Conservation (phyloP, 2,888 invertebrate genomes). For the Diploptera punctata region DNA sequence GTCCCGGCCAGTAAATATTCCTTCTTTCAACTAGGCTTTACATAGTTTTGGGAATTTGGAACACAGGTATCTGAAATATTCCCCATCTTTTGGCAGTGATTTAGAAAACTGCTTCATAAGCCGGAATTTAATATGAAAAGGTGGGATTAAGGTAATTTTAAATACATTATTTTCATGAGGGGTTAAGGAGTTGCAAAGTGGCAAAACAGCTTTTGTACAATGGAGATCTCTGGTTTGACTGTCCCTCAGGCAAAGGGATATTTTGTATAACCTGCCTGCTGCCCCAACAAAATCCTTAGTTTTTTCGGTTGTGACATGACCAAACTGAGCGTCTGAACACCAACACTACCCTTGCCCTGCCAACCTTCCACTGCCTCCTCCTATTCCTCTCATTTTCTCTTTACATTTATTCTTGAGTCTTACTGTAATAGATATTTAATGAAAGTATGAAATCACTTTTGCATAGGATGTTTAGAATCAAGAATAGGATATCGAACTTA, state of each 20-base stretch:
- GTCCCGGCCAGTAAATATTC: constrained; percentile 28
- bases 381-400: too few species aligned
- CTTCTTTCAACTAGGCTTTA: constrained; percentile 37
- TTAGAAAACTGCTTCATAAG: too few species aligned
- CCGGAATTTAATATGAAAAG: constrained; percentile 33
- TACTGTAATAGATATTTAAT: too few species aligned
- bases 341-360: background rate
- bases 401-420: too few species aligned
- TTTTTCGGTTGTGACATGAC: background rate
- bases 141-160: constrained; percentile 18
- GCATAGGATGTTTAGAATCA: background rate
- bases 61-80: constrained; percentile 29
- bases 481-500: constrained; percentile 5
- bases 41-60: constrained; percentile 33
- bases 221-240: constrained; percentile 16
- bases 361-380: background rate
- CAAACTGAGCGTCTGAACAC: too few species aligned
- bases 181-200: background rate
- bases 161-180: constrained; percentile 7
- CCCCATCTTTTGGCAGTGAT: constrained; percentile 27
- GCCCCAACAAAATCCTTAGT: constrained; percentile 17
- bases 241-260: constrained; percentile 6
- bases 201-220: background rate
- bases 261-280: constrained; percentile 13
- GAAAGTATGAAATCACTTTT: too few species aligned